A percentile compares a stretch with the other conserved stretches of the same genome.
Evolutionary conservation across 2,888 invertebrate genomes (phyloP).

Genomic region (Epicampocera succincta): DNA sequence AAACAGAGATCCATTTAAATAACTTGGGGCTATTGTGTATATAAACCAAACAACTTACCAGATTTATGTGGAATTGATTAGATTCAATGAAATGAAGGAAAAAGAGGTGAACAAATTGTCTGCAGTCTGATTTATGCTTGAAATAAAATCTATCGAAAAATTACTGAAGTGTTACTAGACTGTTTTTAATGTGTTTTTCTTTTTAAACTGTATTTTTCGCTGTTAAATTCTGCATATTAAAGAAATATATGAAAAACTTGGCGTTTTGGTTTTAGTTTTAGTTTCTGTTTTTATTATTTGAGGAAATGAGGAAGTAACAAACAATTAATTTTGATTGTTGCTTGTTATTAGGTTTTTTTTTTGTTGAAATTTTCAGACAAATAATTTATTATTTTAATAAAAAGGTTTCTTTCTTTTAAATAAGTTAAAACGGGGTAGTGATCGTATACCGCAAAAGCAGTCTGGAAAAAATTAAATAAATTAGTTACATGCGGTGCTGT

Average conservation of each 20-base stretch:
- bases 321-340: conserved; percentile 36
- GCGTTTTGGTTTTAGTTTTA: conserved; percentile 4
- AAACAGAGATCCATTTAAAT: neutral
- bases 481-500: too few species aligned
- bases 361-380: neutral
- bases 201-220: neutral
- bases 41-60: conserved; percentile 41
- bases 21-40: conserved; percentile 56
- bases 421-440: neutral
- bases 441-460: too few species aligned
- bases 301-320: conserved; percentile 54
- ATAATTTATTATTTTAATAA: neutral
- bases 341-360: neutral
- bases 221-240: conserved; percentile 21
- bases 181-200: conserved; percentile 22
- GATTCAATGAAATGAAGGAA: conserved; percentile 11
- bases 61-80: conserved; percentile 52
- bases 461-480: too few species aligned
- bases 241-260: neutral
- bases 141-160: conserved; percentile 29
- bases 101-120: neutral
- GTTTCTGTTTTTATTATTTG: too few species aligned
- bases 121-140: neutral
- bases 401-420: neutral
- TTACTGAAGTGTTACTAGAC: conserved; percentile 45